Evolutionary conservation across 64 coral and sea anemone species (phyloP), one percentile per base, ranked within the genome.

Genomic region (Pocillopora verrucosa): DNA sequence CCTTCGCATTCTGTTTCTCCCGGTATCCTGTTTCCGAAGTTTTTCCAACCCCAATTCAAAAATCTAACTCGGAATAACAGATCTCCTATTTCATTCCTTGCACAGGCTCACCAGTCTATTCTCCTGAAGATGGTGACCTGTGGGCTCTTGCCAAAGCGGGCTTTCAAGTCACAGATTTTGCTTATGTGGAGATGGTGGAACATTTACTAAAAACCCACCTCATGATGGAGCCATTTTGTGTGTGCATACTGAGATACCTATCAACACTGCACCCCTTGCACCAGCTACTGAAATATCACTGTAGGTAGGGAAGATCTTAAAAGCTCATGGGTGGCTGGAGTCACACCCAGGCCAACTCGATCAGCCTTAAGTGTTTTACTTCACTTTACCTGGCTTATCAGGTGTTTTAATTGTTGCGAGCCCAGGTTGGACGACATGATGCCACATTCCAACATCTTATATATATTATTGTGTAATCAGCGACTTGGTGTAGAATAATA

Each of bases 221-320:
- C 41, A 82, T 95, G 72, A 82, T 95, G 89, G 94, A 92, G 63
- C 94, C 94, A 38, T 95, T 97, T 64, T 97, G 95, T 36, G 90
- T 92, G 51, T 89, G 90, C 38, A 78, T 93, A 10, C 88, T 91
- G 51, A 90, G 95, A 68, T 91, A 97, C 60, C 61, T 97, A 16
- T 89, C 95, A 15, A 61, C 68, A 20, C 45, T 69, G 61, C 95
- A 97, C 17, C 95, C 95, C 1, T 56, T 97, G 4, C 95, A 97
- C 19, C 91, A 93, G 30, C 90, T 97, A 34, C 68, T 97, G 20
- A 97, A 91, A 65, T 97, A 90, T 13, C 95, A 97, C 72, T 97
- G 95, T 51, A 95, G 94, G 94, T 92, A 61, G 22, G 63, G 25
- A 30, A 0, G 22, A 70, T 11, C 11, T 25, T 24, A 11, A 10